These are phyloP conservation scores for Poeciliopsis prolifica DNA, from an alignment of 2,113 vertebrate genomes.

Conservation along the genomic window DNA sequence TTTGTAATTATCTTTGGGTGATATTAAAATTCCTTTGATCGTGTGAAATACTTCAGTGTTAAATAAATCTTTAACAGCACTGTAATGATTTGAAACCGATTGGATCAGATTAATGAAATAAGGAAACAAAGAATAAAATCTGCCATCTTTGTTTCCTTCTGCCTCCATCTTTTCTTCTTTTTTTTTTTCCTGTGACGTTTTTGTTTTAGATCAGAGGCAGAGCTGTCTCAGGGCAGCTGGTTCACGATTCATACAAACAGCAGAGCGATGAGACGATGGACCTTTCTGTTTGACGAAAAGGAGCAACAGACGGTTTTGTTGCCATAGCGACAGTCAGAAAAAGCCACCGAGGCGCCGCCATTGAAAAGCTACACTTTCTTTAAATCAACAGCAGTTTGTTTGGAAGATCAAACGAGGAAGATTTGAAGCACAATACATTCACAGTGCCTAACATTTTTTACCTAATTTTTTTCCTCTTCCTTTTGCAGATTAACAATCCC, in stretches of 20 bases:
- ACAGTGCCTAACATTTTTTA: too few relatives aligned
- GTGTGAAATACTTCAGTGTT: neutral
- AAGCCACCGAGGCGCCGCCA: neutral
- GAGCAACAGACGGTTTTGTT: neutral
- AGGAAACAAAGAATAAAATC: neutral
- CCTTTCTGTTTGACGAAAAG: neutral
- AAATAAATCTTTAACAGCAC: neutral
- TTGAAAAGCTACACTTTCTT: neutral
- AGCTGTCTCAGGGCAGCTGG: neutral
- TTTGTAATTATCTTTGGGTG: neutral
- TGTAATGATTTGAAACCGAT: neutral
- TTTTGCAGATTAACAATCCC: neutral
- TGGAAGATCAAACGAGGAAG: neutral
- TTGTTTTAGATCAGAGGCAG: neutral
- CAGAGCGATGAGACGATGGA: neutral
- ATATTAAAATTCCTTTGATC: neutral
- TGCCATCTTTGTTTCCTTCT: neutral
- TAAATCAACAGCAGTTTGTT: neutral
- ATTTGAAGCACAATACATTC: neutral
- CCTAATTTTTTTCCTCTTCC: neutral
- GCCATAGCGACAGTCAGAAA: neutral
- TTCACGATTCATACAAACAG: conserved; percentile 3
- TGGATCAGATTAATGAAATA: neutral
- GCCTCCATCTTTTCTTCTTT: neutral
- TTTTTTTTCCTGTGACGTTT: neutral